Base-by-base conservation (phyloP, 2,797 vertebrate species). In the Podarcis siculus region DNA sequence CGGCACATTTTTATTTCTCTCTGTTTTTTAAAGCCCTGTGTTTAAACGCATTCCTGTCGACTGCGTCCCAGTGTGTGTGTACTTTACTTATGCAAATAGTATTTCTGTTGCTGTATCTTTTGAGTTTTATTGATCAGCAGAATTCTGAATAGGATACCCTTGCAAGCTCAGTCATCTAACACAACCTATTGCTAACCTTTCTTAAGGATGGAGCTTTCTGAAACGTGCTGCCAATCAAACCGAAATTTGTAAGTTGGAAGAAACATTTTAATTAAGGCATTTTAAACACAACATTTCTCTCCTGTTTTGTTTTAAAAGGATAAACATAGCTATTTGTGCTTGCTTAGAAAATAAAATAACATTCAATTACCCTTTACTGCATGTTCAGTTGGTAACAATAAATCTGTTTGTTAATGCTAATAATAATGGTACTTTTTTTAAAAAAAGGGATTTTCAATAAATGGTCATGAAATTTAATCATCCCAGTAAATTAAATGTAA, bases 1-100 rank as follows among this genome's bases (percentile, higher is more conserved):
- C 93, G 90, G 82, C 90, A 93, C 95, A 94, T 92, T 95, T 55
- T 95, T 91, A 61, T n/a, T 90, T 87, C 64, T 1, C 83, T 61
- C 0, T 82, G 30, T 86, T 66, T 49, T 45, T 92, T 78, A 83
- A 87, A 79, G 86, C 15, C 88, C 75, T 82, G 88, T 82, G 9
- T 77, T 49, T 79, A 21, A 91, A 77, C 67, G 42, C 7, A 1
- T 23, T 67, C 82, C 91, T 91, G 13, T 45, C 69, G 55, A 23
- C 13, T 17, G 1, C 61, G 37, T 64, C 55, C 5, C 84, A 61
- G 39, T 35, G 49, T 27, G 66, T 21, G 9, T 15, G 75, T 5
- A 1, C 73, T 89, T 87, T 77, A 86, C 1, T 80, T 83, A 23
- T 78, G 25, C 30, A 89, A 76, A 83, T 45, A 1, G 30, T 78